These are phyloP conservation scores for Neomorphus geoffroyi DNA, from an alignment of 2,797 vertebrate genomes.

Conservation along the genomic window DNA sequence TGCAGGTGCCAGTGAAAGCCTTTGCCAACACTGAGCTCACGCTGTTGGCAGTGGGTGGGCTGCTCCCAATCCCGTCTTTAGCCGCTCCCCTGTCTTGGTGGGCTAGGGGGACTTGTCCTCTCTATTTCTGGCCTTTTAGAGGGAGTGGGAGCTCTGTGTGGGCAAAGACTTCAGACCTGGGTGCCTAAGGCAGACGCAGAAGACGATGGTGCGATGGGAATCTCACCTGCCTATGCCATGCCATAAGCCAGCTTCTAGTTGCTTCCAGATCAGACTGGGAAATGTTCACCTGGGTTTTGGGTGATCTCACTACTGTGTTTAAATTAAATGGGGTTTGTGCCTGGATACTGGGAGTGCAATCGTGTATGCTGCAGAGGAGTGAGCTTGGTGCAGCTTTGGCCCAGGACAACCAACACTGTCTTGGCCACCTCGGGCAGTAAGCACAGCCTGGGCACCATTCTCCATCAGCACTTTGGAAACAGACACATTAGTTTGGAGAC, in stretches of 20 bases:
- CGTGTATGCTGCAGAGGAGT: accelerated
- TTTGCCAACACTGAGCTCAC: background rate
- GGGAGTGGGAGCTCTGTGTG: accelerated
- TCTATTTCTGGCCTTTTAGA: background rate
- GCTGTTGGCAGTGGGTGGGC: background rate
- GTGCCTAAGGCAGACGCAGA: background rate
- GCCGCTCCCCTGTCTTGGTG: accelerated
- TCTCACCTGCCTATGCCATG: accelerated
- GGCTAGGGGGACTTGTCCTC: too few species aligned
- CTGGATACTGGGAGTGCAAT: background rate
- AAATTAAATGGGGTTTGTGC: background rate
- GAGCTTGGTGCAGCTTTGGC: background rate
- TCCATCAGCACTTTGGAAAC: background rate
- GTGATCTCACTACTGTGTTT: background rate
- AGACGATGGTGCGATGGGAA: accelerated
- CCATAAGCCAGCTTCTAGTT: background rate
- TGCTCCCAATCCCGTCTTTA: background rate
- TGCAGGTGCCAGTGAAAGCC: background rate
- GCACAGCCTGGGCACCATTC: background rate
- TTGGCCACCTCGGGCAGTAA: background rate
- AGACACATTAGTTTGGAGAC: background rate
- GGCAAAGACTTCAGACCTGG: background rate
- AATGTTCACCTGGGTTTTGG: background rate
- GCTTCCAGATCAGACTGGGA: background rate
- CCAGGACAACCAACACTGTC: background rate